phyloP scores from a whole-genome alignment of 2,888 invertebrate species.

The Diaperis boleti region DNA sequence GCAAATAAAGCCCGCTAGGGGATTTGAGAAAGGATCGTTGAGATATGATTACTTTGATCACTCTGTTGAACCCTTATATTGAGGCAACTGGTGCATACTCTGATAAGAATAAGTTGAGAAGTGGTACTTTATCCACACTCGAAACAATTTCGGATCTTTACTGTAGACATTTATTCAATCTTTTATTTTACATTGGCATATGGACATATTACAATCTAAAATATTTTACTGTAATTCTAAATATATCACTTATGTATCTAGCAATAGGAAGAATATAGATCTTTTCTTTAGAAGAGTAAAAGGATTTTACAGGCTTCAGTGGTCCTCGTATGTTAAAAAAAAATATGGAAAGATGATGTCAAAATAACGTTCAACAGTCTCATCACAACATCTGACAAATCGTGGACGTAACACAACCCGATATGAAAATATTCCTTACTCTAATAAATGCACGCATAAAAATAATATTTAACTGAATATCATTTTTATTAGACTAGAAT shows the following conservation, averaged over 20 bases:
- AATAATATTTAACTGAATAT: constrained; percentile 51
- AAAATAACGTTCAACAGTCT: constrained; percentile 24
- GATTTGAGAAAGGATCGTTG: too few species aligned
- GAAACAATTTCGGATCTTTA: constrained; percentile 3
- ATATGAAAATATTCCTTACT: constrained; percentile 52
- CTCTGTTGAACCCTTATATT: too few species aligned
- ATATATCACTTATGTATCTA: constrained; percentile 57
- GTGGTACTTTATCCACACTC: too few species aligned
- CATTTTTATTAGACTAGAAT: constrained; percentile 56
- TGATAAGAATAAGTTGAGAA: too few species aligned
- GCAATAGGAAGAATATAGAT: constrained; percentile 62
- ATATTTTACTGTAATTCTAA: constrained; percentile 50
- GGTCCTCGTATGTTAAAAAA: constrained; percentile 48
- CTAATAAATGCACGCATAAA: constrained; percentile 54
- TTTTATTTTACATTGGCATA: constrained; percentile 57
- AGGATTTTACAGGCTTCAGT: constrained; percentile 45
- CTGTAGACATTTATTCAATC: constrained; percentile 58
- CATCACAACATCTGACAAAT: constrained; percentile 21
- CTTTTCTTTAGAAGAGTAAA: constrained; percentile 43
- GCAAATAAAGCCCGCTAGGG: too few species aligned
- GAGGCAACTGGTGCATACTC: too few species aligned
- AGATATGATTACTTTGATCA: too few species aligned
- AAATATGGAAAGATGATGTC: constrained; percentile 4
- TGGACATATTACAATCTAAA: constrained; percentile 52
- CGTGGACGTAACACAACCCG: too few species aligned